A percentile compares a stretch with the other conserved stretches of the same genome.
These are phyloP conservation scores for Pseudomyrmex gracilis DNA, from an alignment of 1,140 invertebrate genomes.

Conservation along the genomic window DNA sequence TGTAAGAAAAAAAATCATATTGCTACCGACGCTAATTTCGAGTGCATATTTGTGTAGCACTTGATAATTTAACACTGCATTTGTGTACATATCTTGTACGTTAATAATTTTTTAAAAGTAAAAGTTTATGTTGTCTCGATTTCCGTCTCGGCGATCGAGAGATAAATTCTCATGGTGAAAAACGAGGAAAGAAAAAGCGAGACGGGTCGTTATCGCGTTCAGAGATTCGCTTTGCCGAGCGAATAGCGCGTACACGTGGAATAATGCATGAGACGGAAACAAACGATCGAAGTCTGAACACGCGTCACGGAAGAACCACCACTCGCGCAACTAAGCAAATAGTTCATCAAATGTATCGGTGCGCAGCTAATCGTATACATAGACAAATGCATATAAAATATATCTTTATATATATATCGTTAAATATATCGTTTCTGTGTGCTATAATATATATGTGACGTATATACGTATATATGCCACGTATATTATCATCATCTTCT, in stretches of 20 bases:
- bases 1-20: too few relatives aligned
- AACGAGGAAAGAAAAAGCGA: constrained; percentile 30
- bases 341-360: constrained; percentile 47
- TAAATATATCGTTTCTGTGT: neutral
- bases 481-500: too few relatives aligned
- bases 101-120: neutral
- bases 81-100: too few relatives aligned
- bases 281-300: constrained; percentile 59
- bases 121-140: neutral
- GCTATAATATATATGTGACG: too few relatives aligned
- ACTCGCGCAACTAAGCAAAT: constrained; percentile 43
- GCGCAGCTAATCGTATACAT: neutral
- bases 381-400: neutral
- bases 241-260: constrained; percentile 61
- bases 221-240: constrained; percentile 57
- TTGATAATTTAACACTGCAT: neutral
- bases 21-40: too few relatives aligned
- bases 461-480: too few relatives aligned
- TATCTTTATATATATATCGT: neutral
- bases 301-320: constrained; percentile 41
- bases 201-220: constrained; percentile 56
- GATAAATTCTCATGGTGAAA: constrained; percentile 28
- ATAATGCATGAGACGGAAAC: constrained; percentile 72
- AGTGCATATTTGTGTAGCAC: too few relatives aligned
- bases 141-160: neutral